Percentiles rank a stretch among this genome's conserved stretches.
Evolutionary conservation across 2,888 invertebrate species (phyloP).

Genomic region (Tethea ocularis): DNA sequence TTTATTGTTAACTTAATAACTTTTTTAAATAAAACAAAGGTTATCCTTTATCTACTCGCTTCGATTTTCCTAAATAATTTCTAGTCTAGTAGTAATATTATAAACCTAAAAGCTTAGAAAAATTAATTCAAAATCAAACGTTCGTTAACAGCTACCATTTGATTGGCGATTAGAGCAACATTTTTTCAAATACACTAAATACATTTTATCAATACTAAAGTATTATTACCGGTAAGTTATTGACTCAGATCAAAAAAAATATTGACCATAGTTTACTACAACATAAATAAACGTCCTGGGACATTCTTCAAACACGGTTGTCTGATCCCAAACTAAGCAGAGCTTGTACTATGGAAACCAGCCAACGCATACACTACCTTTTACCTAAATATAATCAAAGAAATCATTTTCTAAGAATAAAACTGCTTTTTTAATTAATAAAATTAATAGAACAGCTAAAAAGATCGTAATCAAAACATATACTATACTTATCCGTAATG

Average conservation of each 20-base stretch:
- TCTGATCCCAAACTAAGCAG: too few relatives aligned
- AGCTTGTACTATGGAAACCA: too few relatives aligned
- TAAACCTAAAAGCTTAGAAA: neutral
- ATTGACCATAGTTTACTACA: neutral
- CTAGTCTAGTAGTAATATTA: neutral
- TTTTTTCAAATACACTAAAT: neutral
- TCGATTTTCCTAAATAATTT: neutral
- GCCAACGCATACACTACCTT: too few relatives aligned
- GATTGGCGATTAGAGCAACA: neutral
- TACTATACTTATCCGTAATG: too few relatives aligned
- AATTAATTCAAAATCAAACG: neutral
- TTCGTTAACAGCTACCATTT: conserved; percentile 1
- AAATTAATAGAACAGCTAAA: neutral
- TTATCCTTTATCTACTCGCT: neutral
- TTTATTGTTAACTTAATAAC: neutral
- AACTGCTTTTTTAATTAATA: neutral
- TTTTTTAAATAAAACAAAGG: neutral
- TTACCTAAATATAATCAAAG: too few relatives aligned
- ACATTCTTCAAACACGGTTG: too few relatives aligned
- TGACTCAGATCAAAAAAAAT: neutral
- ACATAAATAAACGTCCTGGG: too few relatives aligned
- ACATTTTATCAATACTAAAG: neutral
- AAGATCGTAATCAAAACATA: too few relatives aligned
- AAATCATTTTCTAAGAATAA: neutral
- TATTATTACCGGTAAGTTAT: neutral